These are phyloP conservation scores for Criorhina ranunculi DNA, from an alignment of 2,888 invertebrate species.

Conservation along the genomic window DNA sequence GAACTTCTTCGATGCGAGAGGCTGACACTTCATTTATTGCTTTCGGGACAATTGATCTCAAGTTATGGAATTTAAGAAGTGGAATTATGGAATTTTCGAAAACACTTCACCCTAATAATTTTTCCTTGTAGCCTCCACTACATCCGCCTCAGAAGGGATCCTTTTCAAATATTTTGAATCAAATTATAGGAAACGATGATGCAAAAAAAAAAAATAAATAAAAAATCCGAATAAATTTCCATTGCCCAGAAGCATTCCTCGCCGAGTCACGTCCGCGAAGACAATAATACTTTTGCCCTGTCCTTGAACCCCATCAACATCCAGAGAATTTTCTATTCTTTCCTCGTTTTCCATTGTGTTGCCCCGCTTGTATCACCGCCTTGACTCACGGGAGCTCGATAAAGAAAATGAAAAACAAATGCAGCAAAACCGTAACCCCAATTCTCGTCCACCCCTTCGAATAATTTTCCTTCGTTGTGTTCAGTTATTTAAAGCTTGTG, in stretches of 20 bases:
- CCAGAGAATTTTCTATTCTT: constrained; percentile 24
- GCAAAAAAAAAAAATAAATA: neutral
- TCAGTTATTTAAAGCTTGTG: constrained; percentile 57
- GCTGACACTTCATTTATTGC: too few species aligned
- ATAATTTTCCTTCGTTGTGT: constrained; percentile 34
- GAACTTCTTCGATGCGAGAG: too few species aligned
- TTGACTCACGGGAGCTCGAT: constrained; percentile 8
- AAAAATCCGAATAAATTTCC: constrained; percentile 9
- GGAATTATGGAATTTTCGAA: too few species aligned
- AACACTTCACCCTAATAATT: too few species aligned
- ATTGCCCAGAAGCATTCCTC: constrained; percentile 28
- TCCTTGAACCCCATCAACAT: constrained; percentile 67
- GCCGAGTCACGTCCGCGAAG: constrained; percentile 58
- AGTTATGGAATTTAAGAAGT: too few species aligned
- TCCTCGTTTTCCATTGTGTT: constrained; percentile 29
- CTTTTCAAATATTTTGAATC: neutral
- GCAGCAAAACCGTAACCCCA: constrained; percentile 43
- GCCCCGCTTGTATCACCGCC: constrained; percentile 11
- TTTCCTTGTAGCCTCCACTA: too few species aligned
- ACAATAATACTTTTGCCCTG: constrained; percentile 61
- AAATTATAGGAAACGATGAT: too few species aligned
- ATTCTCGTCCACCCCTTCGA: constrained; percentile 48
- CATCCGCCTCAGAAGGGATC: neutral
- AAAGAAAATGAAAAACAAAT: constrained; percentile 24
- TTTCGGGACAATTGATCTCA: too few species aligned